Evolutionary conservation across 2,113 vertebrate species (phyloP), one percentile per base, ranked within the genome.

Genomic region (Jacana jacana): DNA sequence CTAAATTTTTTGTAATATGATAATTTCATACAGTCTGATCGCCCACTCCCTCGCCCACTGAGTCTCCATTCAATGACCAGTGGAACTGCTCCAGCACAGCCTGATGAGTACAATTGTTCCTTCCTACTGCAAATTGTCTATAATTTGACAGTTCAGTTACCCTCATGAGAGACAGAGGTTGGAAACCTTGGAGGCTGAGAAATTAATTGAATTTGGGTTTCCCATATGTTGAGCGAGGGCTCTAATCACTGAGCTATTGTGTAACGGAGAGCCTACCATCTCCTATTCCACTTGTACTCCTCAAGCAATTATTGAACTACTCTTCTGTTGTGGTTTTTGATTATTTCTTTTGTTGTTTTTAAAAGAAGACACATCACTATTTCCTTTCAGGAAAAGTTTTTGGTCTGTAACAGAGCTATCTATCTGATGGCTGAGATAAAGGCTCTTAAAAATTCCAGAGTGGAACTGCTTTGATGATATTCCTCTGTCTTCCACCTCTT

Each of bases 161-260:
- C 17, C 44, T 91, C 60, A 37, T 14, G 68, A 92, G 71, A 63
- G 7, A 31, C 11, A 52, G 0, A 1, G 11, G 7, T 24, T 94
- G 49, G 40, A 90, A 92, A 81, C 68, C 68, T 90, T 1, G 0
- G 60, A 77, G 76, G 31, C 11, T 20, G 35, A 73, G 48, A 89
- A 96, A 94, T 82, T 87, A 94, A 94, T 93, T 91, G 61, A 94
- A 82, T 93, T 71, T 57, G 57, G 9, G 15, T 88, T 31, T 95
- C 54, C 54, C 64, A 24, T 88, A 77, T 54, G 58, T 69, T 88
- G 51, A 90, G 22, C 0, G 1, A 90, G 18, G 6, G 33, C 33
- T 87, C 27, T 83, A 87, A 79, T 76, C 73, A 79, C 70, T 79
- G 66, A 82, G 75, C 49, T 89, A 9, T 60, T 82, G 20, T 80